A percentile compares a stretch with the other conserved stretches of the same genome.
phyloP scores from a whole-genome alignment of 2,113 vertebrate species.

The Epinephelus cyanopodus region DNA sequence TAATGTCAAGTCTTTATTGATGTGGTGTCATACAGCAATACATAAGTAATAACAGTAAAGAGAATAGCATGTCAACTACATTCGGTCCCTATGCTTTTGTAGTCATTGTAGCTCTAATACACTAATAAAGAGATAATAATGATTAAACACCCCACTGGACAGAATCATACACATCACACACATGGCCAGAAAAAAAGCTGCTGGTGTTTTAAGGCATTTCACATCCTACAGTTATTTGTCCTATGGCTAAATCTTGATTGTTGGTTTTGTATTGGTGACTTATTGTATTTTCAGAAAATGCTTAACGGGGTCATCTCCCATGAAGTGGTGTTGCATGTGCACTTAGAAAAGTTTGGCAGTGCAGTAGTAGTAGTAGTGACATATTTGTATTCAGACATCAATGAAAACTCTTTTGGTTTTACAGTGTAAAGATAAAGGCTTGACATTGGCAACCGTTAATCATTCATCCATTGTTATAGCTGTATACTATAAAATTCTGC shows the following conservation, averaged over 20 bases:
- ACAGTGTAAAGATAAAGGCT: slow-evolving; percentile 53
- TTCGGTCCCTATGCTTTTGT: slow-evolving; percentile 78
- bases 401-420: slow-evolving; percentile 43
- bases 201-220: slow-evolving; percentile 88
- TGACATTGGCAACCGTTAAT: slow-evolving; percentile 28
- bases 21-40: slow-evolving; percentile 82
- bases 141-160: slow-evolving; percentile 66
- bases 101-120: slow-evolving; percentile 62
- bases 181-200: slow-evolving; percentile 78
- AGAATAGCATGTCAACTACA: slow-evolving; percentile 82
- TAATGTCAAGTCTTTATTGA: slow-evolving; percentile 85
- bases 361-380: slow-evolving; percentile 51
- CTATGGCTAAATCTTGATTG: slow-evolving; percentile 58
- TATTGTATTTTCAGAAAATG: slow-evolving; percentile 27
- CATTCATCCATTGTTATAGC: slow-evolving; percentile 34
- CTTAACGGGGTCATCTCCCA: slow-evolving; percentile 23
- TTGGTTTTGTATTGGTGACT: slow-evolving; percentile 47
- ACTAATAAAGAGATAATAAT: slow-evolving; percentile 67
- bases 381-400: slow-evolving; percentile 46
- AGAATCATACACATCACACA: slow-evolving; percentile 74
- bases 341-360: slow-evolving; percentile 78
- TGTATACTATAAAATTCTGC: slow-evolving; percentile 39
- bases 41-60: slow-evolving; percentile 68
- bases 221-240: slow-evolving; percentile 77
- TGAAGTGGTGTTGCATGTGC: slow-evolving; percentile 54